Percentiles rank a stretch among this genome's conserved stretches.
Conservation (phyloP, 2,888 invertebrate genomes). For the Ormyrus thymus region DNA sequence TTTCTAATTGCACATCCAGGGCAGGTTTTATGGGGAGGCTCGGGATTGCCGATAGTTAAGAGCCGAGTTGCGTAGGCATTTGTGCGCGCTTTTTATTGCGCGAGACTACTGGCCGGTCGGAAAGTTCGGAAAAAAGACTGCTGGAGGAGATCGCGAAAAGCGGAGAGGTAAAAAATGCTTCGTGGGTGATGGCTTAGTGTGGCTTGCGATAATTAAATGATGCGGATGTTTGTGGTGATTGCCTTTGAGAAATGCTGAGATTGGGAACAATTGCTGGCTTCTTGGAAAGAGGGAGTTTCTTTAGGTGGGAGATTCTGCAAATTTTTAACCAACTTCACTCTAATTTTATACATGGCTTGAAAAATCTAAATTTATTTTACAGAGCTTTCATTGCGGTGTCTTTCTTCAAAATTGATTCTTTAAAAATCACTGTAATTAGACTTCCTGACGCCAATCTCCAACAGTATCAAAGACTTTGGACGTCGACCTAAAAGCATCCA, state of each 20-base stretch:
- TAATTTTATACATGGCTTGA: too few species aligned
- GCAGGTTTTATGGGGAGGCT: conserved; percentile 20
- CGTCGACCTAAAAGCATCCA: too few species aligned
- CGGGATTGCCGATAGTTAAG: conserved; percentile 9
- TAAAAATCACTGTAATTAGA: too few species aligned
- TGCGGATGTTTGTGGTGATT: conserved; percentile 7
- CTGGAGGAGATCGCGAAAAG: background rate
- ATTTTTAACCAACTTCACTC: too few species aligned
- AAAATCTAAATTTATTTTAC: too few species aligned
- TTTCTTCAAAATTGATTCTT: too few species aligned
- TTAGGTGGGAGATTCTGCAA: too few species aligned
- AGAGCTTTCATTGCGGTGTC: too few species aligned
- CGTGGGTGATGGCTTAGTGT: conserved; percentile 25
- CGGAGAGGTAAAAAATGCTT: conserved; percentile 13
- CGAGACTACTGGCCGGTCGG: background rate
- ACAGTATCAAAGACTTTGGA: too few species aligned
- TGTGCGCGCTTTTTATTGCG: background rate
- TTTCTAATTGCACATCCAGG: conserved; percentile 47
- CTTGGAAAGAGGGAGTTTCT: too few species aligned
- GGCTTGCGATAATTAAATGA: background rate
- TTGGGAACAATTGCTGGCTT: background rate
- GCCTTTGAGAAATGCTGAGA: background rate
- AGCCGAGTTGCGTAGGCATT: conserved; percentile 1
- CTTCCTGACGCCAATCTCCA: too few species aligned
- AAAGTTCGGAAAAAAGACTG: background rate